Conservation (phyloP, 2,888 invertebrate genomes). For the Diarsia mendica region DNA sequence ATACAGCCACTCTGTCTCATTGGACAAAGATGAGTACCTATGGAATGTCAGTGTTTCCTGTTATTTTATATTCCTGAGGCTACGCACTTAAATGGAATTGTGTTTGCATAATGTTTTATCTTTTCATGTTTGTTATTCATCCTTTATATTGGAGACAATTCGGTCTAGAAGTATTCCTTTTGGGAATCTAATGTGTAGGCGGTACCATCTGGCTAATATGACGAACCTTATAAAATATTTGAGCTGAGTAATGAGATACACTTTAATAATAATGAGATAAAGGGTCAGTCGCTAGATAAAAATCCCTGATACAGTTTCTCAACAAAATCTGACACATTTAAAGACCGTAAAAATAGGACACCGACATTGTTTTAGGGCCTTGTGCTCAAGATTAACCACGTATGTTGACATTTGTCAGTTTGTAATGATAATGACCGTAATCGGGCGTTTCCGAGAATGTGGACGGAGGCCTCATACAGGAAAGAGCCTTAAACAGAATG, state of each 20-base stretch:
- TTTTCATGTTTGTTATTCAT: slow-evolving; percentile 36
- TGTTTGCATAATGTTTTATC: slow-evolving; percentile 53
- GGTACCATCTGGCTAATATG: slow-evolving; percentile 22
- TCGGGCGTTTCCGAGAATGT: slow-evolving; percentile 67
- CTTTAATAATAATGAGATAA: neutral
- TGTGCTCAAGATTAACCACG: slow-evolving; percentile 61
- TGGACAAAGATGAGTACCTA: slow-evolving; percentile 62
- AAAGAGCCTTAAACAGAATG: slow-evolving; percentile 56
- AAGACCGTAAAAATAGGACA: slow-evolving; percentile 30
- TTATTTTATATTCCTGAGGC: slow-evolving; percentile 53
- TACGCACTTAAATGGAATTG: slow-evolving; percentile 49
- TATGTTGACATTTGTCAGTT: slow-evolving; percentile 66
- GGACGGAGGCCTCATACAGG: slow-evolving; percentile 57
- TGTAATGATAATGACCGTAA: slow-evolving; percentile 66
- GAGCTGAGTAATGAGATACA: neutral
- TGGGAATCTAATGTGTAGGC: slow-evolving; percentile 20
- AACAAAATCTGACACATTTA: slow-evolving; percentile 21
- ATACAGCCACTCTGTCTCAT: slow-evolving; percentile 65
- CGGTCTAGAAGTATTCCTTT: slow-evolving; percentile 5
- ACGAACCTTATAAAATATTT: slow-evolving; percentile 6
- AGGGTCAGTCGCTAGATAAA: neutral
- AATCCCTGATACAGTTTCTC: neutral
- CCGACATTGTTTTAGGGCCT: slow-evolving; percentile 44
- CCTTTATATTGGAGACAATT: neutral
- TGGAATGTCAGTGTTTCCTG: slow-evolving; percentile 65